Evolutionary conservation across 2,113 vertebrate genomes (phyloP).

Genomic region (pig (Sus scrofa)): DNA sequence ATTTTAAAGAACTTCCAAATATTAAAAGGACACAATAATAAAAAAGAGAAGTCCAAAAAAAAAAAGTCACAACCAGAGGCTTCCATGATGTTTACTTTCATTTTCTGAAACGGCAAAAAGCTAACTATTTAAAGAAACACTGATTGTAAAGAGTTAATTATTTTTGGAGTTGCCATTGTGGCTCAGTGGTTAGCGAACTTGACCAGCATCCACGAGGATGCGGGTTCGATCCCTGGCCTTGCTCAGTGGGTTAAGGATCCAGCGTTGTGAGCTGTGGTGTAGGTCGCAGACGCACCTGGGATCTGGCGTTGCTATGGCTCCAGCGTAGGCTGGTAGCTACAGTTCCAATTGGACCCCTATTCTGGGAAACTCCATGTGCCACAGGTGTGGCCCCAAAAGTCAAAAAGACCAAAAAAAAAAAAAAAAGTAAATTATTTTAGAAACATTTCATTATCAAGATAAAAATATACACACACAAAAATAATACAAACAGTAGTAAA

Average conservation of each 20-base stretch:
- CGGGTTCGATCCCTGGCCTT: too few relatives aligned
- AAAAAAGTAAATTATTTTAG: constrained; percentile 1
- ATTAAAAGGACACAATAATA: neutral
- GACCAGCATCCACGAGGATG: too few relatives aligned
- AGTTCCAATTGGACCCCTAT: too few relatives aligned
- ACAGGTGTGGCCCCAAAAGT: too few relatives aligned
- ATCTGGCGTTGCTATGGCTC: too few relatives aligned
- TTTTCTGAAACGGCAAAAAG: constrained; percentile 53
- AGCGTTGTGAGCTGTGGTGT: too few relatives aligned
- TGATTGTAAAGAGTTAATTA: constrained; percentile 2
- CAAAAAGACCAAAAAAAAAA: too few relatives aligned
- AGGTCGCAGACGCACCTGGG: too few relatives aligned
- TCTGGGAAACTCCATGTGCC: too few relatives aligned
- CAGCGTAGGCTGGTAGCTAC: too few relatives aligned
- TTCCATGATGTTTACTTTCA: neutral
- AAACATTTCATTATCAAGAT: constrained; percentile 37
- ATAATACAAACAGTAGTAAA: neutral
- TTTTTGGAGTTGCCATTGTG: neutral
- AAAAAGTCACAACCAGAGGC: neutral
- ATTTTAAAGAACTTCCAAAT: constrained; percentile 29
- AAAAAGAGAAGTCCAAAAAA: constrained; percentile 22
- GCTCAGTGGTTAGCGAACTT: too few relatives aligned
- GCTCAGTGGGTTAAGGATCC: too few relatives aligned
- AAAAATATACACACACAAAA: neutral
- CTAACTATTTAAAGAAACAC: constrained; percentile 27